Evolutionary conservation across 2,797 vertebrate genomes (phyloP).

Genomic region (Sebastes cheni): DNA sequence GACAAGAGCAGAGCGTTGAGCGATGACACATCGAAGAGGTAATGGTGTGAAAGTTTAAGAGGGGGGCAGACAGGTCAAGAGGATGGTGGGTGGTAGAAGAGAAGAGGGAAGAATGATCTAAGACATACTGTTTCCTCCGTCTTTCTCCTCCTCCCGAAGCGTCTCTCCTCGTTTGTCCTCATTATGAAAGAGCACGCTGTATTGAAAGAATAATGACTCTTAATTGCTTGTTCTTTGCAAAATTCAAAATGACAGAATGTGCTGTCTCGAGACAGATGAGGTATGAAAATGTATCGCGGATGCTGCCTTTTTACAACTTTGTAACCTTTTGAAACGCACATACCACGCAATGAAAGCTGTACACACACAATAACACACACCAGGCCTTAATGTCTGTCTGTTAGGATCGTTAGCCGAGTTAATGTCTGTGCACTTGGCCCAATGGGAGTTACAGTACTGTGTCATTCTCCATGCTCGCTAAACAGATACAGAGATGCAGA

Average conservation of each 20-base stretch:
- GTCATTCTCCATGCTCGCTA: conserved; percentile 67
- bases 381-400: conserved; percentile 55
- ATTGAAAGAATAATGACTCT: conserved; percentile 52
- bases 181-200: conserved; percentile 35
- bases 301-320: conserved; percentile 26
- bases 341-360: not conserved
- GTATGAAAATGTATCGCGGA: conserved; percentile 16
- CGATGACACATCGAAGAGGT: conserved; percentile 10
- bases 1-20: conserved; percentile 7
- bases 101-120: not conserved
- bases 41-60: conserved; percentile 17
- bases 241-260: conserved; percentile 18
- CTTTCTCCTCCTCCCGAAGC: not conserved
- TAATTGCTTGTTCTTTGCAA: conserved; percentile 47
- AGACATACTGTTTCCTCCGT: not conserved
- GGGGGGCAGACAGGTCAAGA: conserved; percentile 4
- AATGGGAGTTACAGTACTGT: conserved; percentile 59
- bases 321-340: conserved; percentile 46
- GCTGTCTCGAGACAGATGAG: conserved; percentile 32
- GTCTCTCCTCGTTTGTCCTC: conserved; percentile 42
- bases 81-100: not conserved
- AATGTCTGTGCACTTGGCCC: conserved; percentile 72
- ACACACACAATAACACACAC: conserved; percentile 1
- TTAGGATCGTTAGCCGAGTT: conserved; percentile 77
- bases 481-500: conserved; percentile 65